These are phyloP conservation scores for Columba guinea DNA, from an alignment of 2,797 vertebrate genomes.

Conservation along the genomic window DNA sequence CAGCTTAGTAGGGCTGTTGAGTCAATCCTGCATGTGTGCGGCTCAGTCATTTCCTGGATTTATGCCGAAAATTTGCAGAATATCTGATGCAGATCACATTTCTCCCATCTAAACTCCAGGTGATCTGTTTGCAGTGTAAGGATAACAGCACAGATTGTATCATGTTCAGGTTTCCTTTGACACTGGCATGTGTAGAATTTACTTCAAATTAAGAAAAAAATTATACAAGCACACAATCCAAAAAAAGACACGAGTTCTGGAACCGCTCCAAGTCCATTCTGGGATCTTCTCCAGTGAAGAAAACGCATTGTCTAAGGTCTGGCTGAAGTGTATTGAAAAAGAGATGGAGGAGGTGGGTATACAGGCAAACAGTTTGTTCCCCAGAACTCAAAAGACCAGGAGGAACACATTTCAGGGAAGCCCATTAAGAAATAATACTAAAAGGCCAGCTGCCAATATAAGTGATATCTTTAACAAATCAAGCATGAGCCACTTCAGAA, in stretches of 20 bases:
- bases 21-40: not conserved
- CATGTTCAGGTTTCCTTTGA: not conserved
- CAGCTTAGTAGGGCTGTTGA: not conserved
- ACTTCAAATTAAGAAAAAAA: not conserved
- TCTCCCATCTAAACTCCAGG: not conserved
- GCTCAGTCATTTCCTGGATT: not conserved
- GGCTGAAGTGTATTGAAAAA: not conserved
- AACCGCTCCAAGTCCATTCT: not conserved
- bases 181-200: not conserved
- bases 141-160: not conserved
- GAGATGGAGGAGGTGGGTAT: not conserved
- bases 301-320: not conserved
- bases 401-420: constrained; percentile 1
- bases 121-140: not conserved
- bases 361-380: not conserved
- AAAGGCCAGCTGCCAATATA: not conserved
- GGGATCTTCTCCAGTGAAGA: not conserved
- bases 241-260: not conserved
- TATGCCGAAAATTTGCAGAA: not conserved
- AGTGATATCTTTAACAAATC: not conserved
- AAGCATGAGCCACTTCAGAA: not conserved
- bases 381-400: not conserved
- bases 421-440: not conserved
- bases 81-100: not conserved
- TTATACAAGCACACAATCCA: not conserved